Percentiles rank a stretch among this genome's conserved stretches.
Evolutionary conservation across 2,888 invertebrate genomes (phyloP).

Genomic region (Toxonevra muliebris): DNA sequence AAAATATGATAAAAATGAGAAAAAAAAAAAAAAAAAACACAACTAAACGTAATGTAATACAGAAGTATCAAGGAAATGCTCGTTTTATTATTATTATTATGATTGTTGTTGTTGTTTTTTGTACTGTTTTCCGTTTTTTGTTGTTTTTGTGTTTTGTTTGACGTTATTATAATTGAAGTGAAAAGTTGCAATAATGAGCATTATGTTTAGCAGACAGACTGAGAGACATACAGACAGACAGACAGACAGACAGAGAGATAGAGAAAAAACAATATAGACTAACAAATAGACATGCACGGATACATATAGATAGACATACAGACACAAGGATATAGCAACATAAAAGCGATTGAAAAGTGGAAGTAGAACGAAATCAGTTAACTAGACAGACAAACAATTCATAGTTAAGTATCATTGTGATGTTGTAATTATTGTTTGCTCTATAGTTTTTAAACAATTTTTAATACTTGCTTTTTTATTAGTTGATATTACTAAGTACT

Average conservation of each 20-base stretch:
- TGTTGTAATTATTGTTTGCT: not conserved
- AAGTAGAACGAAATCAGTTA: not conserved
- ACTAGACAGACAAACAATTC: not conserved
- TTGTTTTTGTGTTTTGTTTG: conserved; percentile 14
- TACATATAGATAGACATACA: not conserved
- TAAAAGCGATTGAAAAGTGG: not conserved
- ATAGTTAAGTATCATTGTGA: not conserved
- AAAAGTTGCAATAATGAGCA: conserved; percentile 32
- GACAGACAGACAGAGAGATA: not conserved
- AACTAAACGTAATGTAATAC: too few relatives aligned
- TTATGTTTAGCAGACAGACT: conserved; percentile 13
- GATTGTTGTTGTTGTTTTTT: too few relatives aligned
- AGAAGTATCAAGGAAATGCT: too few relatives aligned
- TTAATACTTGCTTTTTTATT: too few relatives aligned
- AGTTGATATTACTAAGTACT: too few relatives aligned
- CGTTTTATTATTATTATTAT: too few relatives aligned
- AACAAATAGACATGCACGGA: not conserved
- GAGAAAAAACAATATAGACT: not conserved
- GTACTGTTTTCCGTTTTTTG: not conserved
- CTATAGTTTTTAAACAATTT: not conserved
- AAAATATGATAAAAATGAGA: too few relatives aligned
- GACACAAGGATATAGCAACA: not conserved
- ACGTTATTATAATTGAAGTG: conserved; percentile 33
- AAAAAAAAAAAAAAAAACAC: too few relatives aligned
- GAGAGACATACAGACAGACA: not conserved